Evolutionary conservation across 2,797 vertebrate species (phyloP).

Genomic region (Sebastes taczanowskii): DNA sequence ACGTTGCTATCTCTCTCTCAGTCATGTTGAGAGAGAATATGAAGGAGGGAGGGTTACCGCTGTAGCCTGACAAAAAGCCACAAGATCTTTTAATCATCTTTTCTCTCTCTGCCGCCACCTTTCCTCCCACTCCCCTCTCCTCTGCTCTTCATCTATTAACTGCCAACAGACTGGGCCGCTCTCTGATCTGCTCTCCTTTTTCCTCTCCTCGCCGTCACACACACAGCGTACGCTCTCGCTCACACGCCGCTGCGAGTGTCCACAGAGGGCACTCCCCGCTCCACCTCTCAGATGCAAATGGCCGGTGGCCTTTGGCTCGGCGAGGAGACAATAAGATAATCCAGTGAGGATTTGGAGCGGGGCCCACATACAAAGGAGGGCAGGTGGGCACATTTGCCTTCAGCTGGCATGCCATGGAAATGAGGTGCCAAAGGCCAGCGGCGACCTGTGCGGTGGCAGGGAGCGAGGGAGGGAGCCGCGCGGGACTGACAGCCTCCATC

Average conservation of each 20-base stretch:
- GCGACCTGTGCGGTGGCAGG: conserved; percentile 13
- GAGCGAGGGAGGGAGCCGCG: background rate
- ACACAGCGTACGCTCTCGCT: background rate
- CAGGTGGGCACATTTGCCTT: conserved; percentile 68
- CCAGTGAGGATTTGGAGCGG: conserved; percentile 50
- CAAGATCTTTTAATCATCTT: conserved; percentile 60
- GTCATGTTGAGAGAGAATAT: conserved; percentile 36
- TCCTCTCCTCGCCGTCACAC: conserved; percentile 2
- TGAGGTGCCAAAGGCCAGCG: conserved; percentile 48
- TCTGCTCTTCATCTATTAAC: conserved; percentile 54
- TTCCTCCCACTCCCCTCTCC: conserved; percentile 47
- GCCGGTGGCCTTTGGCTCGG: conserved; percentile 41
- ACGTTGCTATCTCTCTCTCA: conserved; percentile 19
- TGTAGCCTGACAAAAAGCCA: conserved; percentile 50
- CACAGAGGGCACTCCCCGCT: conserved; percentile 41
- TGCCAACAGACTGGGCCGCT: conserved; percentile 45
- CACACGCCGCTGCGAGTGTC: background rate
- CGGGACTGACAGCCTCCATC: conserved; percentile 32
- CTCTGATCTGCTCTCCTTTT: conserved; percentile 39
- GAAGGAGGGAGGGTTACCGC: conserved; percentile 8
- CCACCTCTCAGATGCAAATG: conserved; percentile 62
- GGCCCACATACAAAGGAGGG: conserved; percentile 49
- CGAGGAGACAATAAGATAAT: conserved; percentile 57
- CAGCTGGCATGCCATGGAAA: conserved; percentile 64
- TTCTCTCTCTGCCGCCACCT: conserved; percentile 35